Conservation (phyloP, 53 echinoderm and acorn worm genomes). For the Paelopatides confundens region DNA sequence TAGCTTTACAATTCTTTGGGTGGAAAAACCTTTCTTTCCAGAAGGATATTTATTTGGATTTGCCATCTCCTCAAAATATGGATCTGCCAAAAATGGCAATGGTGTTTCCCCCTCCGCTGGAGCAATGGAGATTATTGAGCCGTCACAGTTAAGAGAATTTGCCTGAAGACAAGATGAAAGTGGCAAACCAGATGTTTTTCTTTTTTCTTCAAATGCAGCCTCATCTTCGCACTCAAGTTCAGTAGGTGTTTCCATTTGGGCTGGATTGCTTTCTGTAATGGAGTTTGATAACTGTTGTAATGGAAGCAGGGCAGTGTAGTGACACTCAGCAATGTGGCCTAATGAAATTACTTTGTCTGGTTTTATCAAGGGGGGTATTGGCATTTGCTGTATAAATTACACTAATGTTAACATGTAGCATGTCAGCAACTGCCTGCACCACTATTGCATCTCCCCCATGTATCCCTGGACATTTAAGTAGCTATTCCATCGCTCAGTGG, state of each 20-base stretch:
- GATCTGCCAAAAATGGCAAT: slow-evolving; percentile 24
- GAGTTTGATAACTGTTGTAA: too few relatives aligned
- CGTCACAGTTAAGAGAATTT: neutral
- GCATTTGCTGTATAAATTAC: slow-evolving; percentile 15
- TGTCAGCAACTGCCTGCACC: neutral
- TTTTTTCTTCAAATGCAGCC: slow-evolving; percentile 13
- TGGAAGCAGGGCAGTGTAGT: neutral
- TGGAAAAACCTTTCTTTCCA: slow-evolving; percentile 30
- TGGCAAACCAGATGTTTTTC: too few relatives aligned
- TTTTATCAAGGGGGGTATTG: neutral
- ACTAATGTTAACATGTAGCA: neutral
- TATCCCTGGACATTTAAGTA: slow-evolving; percentile 4
- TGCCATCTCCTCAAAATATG: slow-evolving; percentile 47
- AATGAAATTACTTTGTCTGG: neutral
- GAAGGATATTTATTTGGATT: slow-evolving; percentile 44
- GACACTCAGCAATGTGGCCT: neutral
- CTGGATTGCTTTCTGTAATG: neutral
- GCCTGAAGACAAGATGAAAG: slow-evolving; percentile 17
- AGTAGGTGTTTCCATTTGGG: neutral
- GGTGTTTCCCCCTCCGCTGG: slow-evolving; percentile 14
- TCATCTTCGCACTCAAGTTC: neutral
- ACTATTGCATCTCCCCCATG: slow-evolving; percentile 23
- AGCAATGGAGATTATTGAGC: slow-evolving; percentile 13
- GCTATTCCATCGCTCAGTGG: neutral
- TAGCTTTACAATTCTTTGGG: neutral